Percentiles rank a stretch among this genome's conserved stretches.
Evolutionary conservation across 2,888 invertebrate genomes (phyloP).

Genomic region (Prenolepis imparis): DNA sequence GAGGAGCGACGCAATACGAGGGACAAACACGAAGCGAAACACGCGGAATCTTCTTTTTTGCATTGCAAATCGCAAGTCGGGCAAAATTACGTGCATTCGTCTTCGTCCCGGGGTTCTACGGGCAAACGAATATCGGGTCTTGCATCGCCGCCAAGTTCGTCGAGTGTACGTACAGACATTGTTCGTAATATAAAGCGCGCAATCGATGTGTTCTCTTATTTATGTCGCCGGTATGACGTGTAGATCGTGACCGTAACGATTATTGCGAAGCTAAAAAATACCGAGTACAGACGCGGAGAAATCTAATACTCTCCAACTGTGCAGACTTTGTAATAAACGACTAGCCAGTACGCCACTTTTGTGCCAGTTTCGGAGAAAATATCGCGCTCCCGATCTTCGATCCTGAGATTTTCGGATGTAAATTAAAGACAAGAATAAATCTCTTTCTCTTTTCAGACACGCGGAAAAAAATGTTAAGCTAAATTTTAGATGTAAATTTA

Average conservation of each 20-base stretch:
- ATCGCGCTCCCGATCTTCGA: too few relatives aligned
- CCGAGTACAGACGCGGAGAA: background rate
- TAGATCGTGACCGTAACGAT: constrained; percentile 30
- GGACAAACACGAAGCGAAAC: constrained; percentile 45
- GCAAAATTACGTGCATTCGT: constrained; percentile 45
- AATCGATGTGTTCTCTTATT: constrained; percentile 37
- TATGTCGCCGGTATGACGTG: background rate
- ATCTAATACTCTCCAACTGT: background rate
- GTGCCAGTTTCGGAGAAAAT: background rate
- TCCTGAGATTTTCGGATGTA: background rate
- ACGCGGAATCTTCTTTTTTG: constrained; percentile 43
- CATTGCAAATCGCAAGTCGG: constrained; percentile 44
- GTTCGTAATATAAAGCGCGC: constrained; percentile 22
- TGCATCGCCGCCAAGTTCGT: background rate
- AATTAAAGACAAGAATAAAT: background rate
- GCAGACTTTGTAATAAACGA: background rate
- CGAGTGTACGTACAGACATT: constrained; percentile 23
- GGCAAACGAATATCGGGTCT: background rate
- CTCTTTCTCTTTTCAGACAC: background rate
- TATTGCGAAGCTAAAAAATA: constrained; percentile 18
- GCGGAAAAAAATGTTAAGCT: too few relatives aligned
- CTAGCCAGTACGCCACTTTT: background rate
- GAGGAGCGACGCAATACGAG: constrained; percentile 27
- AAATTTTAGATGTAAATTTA: too few relatives aligned
- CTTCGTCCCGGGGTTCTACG: constrained; percentile 4